A percentile compares a stretch with the other conserved stretches of the same genome.
phyloP scores from a whole-genome alignment of 1,140 invertebrate species.

The Hormaphis cornu region DNA sequence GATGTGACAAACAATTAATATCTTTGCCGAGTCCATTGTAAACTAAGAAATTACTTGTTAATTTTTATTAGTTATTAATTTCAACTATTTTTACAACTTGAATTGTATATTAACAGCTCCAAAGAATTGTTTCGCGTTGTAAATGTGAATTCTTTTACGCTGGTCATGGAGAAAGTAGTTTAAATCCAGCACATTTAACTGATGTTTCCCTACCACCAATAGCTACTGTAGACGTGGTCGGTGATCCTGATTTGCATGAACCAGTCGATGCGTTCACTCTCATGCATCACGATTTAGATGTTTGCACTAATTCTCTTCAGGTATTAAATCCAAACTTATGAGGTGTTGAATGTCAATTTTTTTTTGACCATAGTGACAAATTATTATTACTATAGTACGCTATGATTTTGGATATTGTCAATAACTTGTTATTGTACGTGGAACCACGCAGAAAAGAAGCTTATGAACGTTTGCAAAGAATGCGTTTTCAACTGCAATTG shows the following conservation, averaged over 20 bases:
- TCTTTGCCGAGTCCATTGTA: too few relatives aligned
- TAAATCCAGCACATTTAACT: constrained; percentile 57
- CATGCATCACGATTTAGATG: constrained; percentile 96
- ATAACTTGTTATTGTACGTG: constrained; percentile 91
- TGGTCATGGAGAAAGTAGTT: constrained; percentile 73
- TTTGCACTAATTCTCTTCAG: constrained; percentile 91
- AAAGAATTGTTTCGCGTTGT: constrained; percentile 92
- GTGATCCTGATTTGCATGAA: constrained; percentile 50
- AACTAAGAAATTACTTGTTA: too few relatives aligned
- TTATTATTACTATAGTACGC: constrained; percentile 61
- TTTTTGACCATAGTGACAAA: neutral
- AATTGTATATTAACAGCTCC: constrained; percentile 53
- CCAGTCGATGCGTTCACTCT: constrained; percentile 94
- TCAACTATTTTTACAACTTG: neutral
- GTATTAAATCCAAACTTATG: constrained; percentile 40
- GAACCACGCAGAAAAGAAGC: constrained; percentile 90
- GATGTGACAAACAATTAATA: too few relatives aligned
- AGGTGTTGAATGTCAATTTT: neutral
- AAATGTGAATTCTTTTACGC: constrained; percentile 97
- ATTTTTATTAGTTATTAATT: neutral
- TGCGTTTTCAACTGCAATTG: constrained; percentile 86
- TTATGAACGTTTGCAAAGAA: constrained; percentile 75
- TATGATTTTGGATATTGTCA: constrained; percentile 94
- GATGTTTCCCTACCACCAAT: constrained; percentile 55
- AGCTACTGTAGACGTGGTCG: constrained; percentile 56